phyloP scores from a whole-genome alignment of 2,113 vertebrate species.

The Panthera uncia region DNA sequence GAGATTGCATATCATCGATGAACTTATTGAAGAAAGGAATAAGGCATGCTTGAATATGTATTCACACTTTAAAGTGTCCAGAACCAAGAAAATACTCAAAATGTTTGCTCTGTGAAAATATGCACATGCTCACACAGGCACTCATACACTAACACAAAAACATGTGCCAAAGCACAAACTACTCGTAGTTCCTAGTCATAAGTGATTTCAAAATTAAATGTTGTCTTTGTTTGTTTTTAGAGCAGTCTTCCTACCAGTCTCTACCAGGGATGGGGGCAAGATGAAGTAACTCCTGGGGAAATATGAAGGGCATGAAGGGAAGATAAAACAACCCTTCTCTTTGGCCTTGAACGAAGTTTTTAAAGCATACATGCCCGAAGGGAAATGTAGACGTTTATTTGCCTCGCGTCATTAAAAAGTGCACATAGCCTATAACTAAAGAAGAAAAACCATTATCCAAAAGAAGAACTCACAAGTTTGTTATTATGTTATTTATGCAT shows the following conservation, averaged over 20 bases:
- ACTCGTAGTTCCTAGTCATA: background rate
- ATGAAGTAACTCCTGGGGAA: background rate
- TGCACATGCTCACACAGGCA: background rate
- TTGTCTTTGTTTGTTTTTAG: background rate
- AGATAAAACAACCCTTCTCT: background rate
- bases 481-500: background rate
- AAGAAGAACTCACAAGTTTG: background rate
- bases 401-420: conserved; percentile 37
- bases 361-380: background rate
- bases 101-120: background rate
- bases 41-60: background rate
- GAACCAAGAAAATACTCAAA: background rate
- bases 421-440: background rate
- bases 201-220: background rate
- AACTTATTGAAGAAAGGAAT: background rate
- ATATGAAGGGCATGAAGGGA: background rate
- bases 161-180: background rate
- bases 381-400: background rate
- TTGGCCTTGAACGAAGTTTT: background rate
- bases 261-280: background rate
- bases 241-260: background rate
- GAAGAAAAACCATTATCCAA: background rate
- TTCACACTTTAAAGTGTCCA: background rate
- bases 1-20: background rate
- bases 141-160: background rate